A percentile compares a stretch with the other conserved stretches of the same genome.
phyloP scores from a whole-genome alignment of 1,140 invertebrate genomes.

The Liolophura sinensis region DNA sequence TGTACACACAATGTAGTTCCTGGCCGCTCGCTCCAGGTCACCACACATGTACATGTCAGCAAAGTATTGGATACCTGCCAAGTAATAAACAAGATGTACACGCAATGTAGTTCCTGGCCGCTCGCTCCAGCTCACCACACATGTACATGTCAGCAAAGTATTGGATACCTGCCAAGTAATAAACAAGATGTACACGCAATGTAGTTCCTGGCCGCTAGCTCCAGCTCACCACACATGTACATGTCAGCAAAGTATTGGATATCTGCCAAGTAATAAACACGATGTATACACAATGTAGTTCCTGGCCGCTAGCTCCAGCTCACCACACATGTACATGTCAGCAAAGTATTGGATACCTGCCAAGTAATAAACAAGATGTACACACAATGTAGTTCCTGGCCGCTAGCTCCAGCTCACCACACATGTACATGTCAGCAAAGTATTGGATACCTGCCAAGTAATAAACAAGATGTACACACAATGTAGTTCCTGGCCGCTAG shows the following conservation, averaged over 20 bases:
- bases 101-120: conserved; percentile 46
- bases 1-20: conserved; percentile 52
- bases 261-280: conserved; percentile 35
- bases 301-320: conserved; percentile 41
- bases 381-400: conserved; percentile 49
- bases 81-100: no score
- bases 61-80: conserved; percentile 52
- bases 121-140: conserved; percentile 46
- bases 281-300: no score
- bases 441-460: conserved; percentile 47
- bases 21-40: conserved; percentile 42
- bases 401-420: conserved; percentile 43
- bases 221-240: conserved; percentile 51
- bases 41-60: conserved; percentile 53
- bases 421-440: conserved; percentile 54
- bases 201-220: conserved; percentile 41
- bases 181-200: no score
- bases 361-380: conserved; percentile 16
- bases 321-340: conserved; percentile 51
- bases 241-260: conserved; percentile 54
- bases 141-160: conserved; percentile 54
- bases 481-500: conserved; percentile 44
- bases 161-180: conserved; percentile 48
- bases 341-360: conserved; percentile 54
- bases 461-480: no score